These are phyloP conservation scores for Galbula dea DNA, from an alignment of 2,113 vertebrate species.

Conservation along the genomic window DNA sequence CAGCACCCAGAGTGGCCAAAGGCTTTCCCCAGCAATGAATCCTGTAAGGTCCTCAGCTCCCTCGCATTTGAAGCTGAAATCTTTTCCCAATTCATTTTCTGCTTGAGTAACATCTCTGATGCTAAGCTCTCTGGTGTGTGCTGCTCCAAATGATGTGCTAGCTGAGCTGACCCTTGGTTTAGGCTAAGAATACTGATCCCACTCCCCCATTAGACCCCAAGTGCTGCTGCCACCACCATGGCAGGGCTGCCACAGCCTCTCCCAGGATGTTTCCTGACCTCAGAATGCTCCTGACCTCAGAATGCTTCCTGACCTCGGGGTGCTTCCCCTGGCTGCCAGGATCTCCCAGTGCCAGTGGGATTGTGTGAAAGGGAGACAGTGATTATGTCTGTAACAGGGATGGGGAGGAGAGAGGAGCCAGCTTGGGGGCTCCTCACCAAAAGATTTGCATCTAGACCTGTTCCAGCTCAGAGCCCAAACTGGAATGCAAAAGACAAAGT, in stretches of 20 bases:
- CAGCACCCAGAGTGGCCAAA: neutral
- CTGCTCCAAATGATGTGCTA: neutral
- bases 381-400: neutral
- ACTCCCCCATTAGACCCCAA: neutral
- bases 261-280: neutral
- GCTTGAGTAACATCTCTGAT: neutral
- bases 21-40: neutral
- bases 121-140: neutral
- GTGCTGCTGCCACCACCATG: neutral
- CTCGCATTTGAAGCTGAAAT: neutral
- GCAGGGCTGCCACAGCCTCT: neutral
- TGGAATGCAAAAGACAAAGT: neutral
- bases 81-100: neutral
- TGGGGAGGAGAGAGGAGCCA: constrained; percentile 26
- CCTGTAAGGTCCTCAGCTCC: neutral
- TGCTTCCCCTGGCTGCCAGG: constrained; percentile 63
- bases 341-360: constrained; percentile 25
- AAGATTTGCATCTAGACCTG: constrained; percentile 13
- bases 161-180: neutral
- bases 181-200: neutral
- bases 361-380: constrained; percentile 58
- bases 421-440: neutral
- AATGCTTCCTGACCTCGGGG: neutral
- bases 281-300: neutral
- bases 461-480: constrained; percentile 28